Percentiles rank a stretch among this genome's conserved stretches.
phyloP scores from a whole-genome alignment of 2,888 invertebrate genomes.

The Drosophila leonis region DNA sequence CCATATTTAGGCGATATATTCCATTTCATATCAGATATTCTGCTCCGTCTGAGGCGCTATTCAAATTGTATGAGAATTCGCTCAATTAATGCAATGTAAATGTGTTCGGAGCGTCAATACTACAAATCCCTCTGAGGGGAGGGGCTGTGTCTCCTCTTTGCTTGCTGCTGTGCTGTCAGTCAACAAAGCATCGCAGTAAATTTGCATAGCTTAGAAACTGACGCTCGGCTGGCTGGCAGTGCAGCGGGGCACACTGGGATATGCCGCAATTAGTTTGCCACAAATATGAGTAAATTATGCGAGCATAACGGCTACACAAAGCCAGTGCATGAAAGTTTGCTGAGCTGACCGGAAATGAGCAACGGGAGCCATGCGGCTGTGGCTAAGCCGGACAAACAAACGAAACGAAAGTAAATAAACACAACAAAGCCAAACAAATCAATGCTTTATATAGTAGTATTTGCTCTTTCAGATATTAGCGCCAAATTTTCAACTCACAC shows the following conservation, averaged over 20 bases:
- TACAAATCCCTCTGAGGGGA: background rate
- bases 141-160: background rate
- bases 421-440: constrained; percentile 38
- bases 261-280: constrained; percentile 52
- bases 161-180: constrained; percentile 10
- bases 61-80: constrained; percentile 3
- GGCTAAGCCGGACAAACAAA: constrained; percentile 5
- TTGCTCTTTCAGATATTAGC: constrained; percentile 7
- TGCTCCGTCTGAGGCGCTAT: background rate
- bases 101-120: background rate
- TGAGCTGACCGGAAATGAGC: constrained; percentile 50
- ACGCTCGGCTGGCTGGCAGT: constrained; percentile 13
- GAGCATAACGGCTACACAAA: constrained; percentile 9
- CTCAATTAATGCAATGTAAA: constrained; percentile 54
- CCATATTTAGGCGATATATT: background rate
- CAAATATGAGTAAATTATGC: constrained; percentile 55
- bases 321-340: constrained; percentile 21
- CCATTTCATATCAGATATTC: background rate
- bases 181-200: constrained; percentile 29
- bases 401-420: background rate
- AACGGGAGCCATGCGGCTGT: constrained; percentile 45
- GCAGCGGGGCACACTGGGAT: constrained; percentile 9
- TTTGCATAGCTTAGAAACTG: constrained; percentile 58
- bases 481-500: background rate
- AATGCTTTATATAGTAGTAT: constrained; percentile 11